Conservation (phyloP, 2,113 vertebrate species). For the Actenoides hombroni region DNA sequence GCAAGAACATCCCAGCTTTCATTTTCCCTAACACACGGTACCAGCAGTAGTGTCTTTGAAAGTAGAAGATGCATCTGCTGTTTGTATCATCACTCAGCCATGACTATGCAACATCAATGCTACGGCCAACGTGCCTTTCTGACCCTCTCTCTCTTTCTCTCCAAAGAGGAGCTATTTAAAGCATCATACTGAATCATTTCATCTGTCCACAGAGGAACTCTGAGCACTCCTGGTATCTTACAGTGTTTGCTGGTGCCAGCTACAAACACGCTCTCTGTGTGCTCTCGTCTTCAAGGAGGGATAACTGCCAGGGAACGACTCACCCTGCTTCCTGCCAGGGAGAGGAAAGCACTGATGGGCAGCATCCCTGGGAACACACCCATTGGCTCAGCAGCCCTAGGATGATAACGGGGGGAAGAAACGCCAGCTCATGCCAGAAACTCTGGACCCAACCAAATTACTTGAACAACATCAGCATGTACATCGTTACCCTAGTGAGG, state of each 20-base stretch:
- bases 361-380: neutral
- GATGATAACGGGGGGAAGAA: neutral
- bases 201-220: neutral
- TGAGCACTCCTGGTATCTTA: neutral
- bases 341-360: neutral
- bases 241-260: neutral
- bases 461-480: neutral
- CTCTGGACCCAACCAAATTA: neutral
- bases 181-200: neutral
- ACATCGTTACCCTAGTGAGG: neutral
- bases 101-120: neutral
- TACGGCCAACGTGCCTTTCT: neutral
- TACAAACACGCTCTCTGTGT: neutral
- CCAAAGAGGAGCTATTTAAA: conserved; percentile 11
- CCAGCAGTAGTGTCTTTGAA: neutral
- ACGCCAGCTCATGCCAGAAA: neutral
- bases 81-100: neutral
- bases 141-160: neutral
- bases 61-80: neutral
- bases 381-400: neutral
- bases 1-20: neutral
- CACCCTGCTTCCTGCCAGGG: neutral
- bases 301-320: neutral
- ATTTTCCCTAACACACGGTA: neutral
- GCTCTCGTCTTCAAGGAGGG: neutral